These are phyloP conservation scores for Cyanoramphus novaezelandiae DNA, from an alignment of 2,113 vertebrate genomes.

Conservation along the genomic window DNA sequence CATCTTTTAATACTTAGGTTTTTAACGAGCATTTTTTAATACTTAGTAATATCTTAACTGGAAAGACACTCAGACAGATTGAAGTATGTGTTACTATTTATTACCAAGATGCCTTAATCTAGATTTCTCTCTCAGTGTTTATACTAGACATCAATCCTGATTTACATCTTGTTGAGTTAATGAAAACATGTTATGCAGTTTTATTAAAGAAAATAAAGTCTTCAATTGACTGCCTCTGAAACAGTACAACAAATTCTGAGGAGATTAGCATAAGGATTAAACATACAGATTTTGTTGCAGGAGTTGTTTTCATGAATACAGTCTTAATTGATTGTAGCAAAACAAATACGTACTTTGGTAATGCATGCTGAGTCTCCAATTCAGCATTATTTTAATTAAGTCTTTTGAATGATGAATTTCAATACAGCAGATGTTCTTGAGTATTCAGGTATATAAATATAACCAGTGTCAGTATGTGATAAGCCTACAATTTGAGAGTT, in stretches of 20 bases:
- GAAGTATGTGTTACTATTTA: not conserved
- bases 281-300: slow-evolving; percentile 66
- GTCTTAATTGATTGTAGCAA: slow-evolving; percentile 69
- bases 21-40: slow-evolving; percentile 39
- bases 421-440: slow-evolving; percentile 63
- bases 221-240: slow-evolving; percentile 44
- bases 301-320: slow-evolving; percentile 69
- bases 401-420: slow-evolving; percentile 51
- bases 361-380: slow-evolving; percentile 44
- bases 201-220: slow-evolving; percentile 55
- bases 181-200: slow-evolving; percentile 38
- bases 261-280: slow-evolving; percentile 61
- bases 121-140: slow-evolving; percentile 9
- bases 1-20: not conserved
- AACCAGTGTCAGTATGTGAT: slow-evolving; percentile 16
- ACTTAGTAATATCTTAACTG: slow-evolving; percentile 19
- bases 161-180: slow-evolving; percentile 56
- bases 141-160: slow-evolving; percentile 41
- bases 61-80: not conserved
- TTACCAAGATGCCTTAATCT: not conserved
- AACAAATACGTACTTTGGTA: slow-evolving; percentile 59
- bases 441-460: slow-evolving; percentile 69
- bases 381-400: slow-evolving; percentile 69
- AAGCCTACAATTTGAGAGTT: slow-evolving; percentile 47
- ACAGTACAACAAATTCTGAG: slow-evolving; percentile 38